Conservation (phyloP, 2,113 vertebrate genomes). For the Heliornis fulica region DNA sequence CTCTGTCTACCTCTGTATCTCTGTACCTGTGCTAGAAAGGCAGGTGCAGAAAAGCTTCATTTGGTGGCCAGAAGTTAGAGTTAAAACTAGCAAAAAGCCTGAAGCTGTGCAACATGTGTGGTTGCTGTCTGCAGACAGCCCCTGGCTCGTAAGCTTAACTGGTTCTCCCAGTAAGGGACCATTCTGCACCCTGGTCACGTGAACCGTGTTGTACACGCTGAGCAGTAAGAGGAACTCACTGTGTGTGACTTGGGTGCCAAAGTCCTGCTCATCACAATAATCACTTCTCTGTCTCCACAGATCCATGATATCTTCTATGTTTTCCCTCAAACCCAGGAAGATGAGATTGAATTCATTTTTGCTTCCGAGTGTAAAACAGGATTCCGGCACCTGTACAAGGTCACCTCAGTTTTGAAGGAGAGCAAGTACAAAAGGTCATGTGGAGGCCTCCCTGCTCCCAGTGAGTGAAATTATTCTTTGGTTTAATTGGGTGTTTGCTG, state of each 20-base stretch:
- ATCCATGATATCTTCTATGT: slow-evolving; percentile 84
- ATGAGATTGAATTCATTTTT: slow-evolving; percentile 83
- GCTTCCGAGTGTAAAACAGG: slow-evolving; percentile 84
- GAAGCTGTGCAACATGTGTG: background rate
- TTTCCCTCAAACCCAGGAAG: slow-evolving; percentile 78
- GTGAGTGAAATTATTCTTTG: slow-evolving; percentile 50
- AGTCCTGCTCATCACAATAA: background rate
- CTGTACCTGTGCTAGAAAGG: background rate
- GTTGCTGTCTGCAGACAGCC: background rate
- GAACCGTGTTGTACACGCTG: background rate
- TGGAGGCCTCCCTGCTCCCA: slow-evolving; percentile 73
- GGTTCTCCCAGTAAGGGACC: background rate
- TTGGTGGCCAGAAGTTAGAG: background rate
- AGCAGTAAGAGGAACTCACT: background rate
- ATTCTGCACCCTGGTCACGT: background rate
- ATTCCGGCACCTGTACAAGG: slow-evolving; percentile 81
- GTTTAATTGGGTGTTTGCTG: background rate
- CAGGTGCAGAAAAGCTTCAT: background rate
- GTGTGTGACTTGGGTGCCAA: background rate
- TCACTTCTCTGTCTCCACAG: slow-evolving; percentile 53
- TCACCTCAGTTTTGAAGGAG: slow-evolving; percentile 75
- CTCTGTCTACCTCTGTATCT: background rate
- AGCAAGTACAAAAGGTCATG: slow-evolving; percentile 76
- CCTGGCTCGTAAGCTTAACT: background rate
- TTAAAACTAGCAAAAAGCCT: background rate